phyloP scores from a whole-genome alignment of 2,113 vertebrate genomes.

The Pleuronectes platessa region DNA sequence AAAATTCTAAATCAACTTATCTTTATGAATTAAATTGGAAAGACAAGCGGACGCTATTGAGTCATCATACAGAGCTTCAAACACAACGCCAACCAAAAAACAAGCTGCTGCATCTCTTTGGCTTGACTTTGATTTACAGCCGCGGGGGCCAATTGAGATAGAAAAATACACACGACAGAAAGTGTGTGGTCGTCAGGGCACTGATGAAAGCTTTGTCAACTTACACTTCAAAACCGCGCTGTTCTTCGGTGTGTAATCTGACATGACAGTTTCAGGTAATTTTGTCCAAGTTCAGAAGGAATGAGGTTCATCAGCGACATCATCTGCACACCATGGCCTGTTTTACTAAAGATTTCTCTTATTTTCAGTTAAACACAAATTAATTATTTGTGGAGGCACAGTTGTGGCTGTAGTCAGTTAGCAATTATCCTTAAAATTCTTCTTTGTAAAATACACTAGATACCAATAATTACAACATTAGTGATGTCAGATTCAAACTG shows the following conservation, averaged over 20 bases:
- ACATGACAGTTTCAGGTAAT: background rate
- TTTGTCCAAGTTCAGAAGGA: background rate
- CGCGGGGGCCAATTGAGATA: background rate
- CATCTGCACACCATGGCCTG: background rate
- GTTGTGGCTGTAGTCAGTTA: no score
- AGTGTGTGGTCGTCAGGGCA: constrained; percentile 6
- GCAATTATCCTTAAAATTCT: no score
- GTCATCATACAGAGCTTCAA: constrained; percentile 9
- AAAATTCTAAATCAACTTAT: constrained; percentile 19
- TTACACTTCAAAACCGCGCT: background rate
- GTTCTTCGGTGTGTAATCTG: background rate
- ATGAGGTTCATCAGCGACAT: background rate
- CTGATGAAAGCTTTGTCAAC: constrained; percentile 15
- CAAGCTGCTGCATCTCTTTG: background rate
- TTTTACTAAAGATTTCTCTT: background rate
- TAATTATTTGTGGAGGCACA: background rate
- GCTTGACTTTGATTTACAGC: constrained; percentile 10
- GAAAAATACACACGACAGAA: background rate
- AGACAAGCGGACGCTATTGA: background rate
- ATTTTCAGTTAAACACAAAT: background rate
- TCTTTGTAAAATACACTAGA: no score
- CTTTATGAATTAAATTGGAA: constrained; percentile 4
- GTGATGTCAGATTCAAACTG: background rate
- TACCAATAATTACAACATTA: background rate
- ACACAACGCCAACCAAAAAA: background rate